A percentile compares a stretch with the other conserved stretches of the same genome.
These are phyloP conservation scores for Boloria euphrosyne DNA, from an alignment of 2,888 invertebrate genomes.

Conservation along the genomic window DNA sequence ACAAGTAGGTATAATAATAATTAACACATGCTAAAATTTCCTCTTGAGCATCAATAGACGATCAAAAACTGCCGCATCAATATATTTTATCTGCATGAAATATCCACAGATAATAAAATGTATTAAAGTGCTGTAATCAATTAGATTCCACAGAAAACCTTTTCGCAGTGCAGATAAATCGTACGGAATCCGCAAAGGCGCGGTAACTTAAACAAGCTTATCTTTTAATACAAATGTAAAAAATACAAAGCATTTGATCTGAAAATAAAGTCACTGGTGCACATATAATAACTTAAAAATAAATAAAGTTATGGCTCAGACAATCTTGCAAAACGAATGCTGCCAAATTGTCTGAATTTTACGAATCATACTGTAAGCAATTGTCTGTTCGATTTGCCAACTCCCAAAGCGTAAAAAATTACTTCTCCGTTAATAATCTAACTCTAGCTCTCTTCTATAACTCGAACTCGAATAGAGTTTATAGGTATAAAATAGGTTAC, in stretches of 20 bases:
- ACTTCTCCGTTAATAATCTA: neutral
- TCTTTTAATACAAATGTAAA: slow-evolving; percentile 4
- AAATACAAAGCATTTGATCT: slow-evolving; percentile 10
- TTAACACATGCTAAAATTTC: no score
- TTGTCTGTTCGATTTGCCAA: slow-evolving; percentile 22
- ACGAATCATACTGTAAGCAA: neutral
- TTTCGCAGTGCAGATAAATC: slow-evolving; percentile 10
- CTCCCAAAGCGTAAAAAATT: neutral
- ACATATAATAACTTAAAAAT: slow-evolving; percentile 5
- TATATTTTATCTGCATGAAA: no score
- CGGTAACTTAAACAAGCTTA: slow-evolving; percentile 12
- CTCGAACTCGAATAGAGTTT: no score
- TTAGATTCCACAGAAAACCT: neutral
- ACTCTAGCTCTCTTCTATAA: neutral
- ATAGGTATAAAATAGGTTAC: no score
- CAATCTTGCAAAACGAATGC: slow-evolving; percentile 1
- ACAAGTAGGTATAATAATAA: no score
- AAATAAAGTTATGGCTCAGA: neutral
- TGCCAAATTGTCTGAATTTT: slow-evolving; percentile 15
- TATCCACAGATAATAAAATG: neutral
- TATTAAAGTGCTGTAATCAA: neutral
- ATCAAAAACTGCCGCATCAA: no score
- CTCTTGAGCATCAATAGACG: no score
- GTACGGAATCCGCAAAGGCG: slow-evolving; percentile 7
- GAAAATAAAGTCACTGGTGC: neutral